phyloP scores from a whole-genome alignment of 2,113 vertebrate genomes.

The Calidris pygmaea region DNA sequence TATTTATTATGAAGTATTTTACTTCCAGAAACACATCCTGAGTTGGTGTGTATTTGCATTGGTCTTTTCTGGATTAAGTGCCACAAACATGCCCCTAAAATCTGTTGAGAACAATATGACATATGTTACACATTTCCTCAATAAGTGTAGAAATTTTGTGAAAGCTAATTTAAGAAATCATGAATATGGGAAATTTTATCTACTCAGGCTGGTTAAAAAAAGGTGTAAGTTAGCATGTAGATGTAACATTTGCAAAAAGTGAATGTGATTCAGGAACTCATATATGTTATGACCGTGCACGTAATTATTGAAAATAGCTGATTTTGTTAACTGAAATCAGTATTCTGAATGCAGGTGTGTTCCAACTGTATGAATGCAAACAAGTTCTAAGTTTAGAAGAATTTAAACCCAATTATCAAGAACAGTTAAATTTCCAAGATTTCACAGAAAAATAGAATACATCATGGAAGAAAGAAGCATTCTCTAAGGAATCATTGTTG shows the following conservation, averaged over 20 bases:
- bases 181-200: neutral
- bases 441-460: neutral
- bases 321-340: slow-evolving; percentile 11
- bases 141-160: neutral
- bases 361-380: neutral
- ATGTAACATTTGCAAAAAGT: neutral
- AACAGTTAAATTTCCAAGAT: slow-evolving; percentile 26
- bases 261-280: neutral
- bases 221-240: neutral
- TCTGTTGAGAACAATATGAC: neutral
- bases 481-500: slow-evolving; percentile 30
- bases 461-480: slow-evolving; percentile 11
- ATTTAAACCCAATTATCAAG: neutral
- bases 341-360: neutral
- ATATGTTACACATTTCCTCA: neutral
- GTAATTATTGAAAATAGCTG: slow-evolving; percentile 7
- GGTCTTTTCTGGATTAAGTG: neutral
- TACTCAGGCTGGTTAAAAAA: neutral
- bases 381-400: neutral
- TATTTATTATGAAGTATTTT: neutral
- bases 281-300: neutral
- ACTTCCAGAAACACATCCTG: neutral
- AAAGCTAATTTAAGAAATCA: slow-evolving; percentile 13
- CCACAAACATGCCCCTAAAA: neutral
- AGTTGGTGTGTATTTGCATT: neutral